Conservation (phyloP, 2,113 vertebrate genomes). For the Ammodramus savannarum region DNA sequence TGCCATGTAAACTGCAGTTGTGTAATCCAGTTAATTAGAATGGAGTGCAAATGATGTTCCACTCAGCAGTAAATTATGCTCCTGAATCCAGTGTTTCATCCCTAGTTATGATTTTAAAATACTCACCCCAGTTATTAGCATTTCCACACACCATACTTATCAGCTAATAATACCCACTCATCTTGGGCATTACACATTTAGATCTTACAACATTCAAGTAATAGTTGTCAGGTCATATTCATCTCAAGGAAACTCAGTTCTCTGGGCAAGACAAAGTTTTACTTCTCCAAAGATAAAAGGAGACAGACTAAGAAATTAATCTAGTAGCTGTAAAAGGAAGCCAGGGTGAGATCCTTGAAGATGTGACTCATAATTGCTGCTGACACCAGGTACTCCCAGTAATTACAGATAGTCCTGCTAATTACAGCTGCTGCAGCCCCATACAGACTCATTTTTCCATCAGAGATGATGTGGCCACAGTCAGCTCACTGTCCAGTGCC, state of each 20-base stretch:
- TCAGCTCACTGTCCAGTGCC: neutral
- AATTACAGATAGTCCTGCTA: neutral
- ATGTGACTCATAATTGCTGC: neutral
- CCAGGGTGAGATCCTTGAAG: neutral
- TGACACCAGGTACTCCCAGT: neutral
- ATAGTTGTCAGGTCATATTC: neutral
- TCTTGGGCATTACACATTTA: neutral
- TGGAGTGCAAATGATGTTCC: neutral
- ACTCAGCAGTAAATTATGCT: neutral
- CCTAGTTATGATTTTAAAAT: neutral
- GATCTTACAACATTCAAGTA: neutral
- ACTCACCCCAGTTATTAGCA: neutral
- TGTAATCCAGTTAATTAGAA: neutral
- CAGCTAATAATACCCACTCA: neutral
- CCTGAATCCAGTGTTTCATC: neutral
- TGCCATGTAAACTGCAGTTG: neutral
- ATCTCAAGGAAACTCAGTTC: neutral
- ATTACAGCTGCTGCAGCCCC: neutral
- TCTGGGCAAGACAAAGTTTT: neutral
- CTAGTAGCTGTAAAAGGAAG: neutral
- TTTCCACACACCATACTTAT: neutral
- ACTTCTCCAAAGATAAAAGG: neutral
- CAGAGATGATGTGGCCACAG: neutral
- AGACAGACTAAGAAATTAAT: neutral
- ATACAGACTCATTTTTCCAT: neutral